Evolutionary conservation across 2,797 vertebrate species (phyloP).

Genomic region (Tiaroga cobitis): DNA sequence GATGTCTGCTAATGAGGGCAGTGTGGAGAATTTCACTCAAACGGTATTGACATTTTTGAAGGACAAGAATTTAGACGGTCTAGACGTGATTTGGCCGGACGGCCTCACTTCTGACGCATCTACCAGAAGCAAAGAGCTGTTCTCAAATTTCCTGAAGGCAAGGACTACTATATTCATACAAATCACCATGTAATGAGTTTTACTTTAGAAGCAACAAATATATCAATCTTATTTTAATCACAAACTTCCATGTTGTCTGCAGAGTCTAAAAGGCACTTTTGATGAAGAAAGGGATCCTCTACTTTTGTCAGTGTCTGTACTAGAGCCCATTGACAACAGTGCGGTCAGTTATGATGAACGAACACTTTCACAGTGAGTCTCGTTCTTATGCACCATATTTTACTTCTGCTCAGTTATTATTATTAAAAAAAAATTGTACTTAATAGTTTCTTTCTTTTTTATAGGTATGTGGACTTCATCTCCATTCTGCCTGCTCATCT

Average conservation of each 20-base stretch:
- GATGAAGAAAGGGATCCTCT: conserved; percentile 9
- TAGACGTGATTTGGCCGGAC: conserved; percentile 52
- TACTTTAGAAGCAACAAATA: background rate
- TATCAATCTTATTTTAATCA: background rate
- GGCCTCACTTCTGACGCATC: conserved; percentile 13
- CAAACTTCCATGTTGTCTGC: background rate
- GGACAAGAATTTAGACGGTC: conserved; percentile 55
- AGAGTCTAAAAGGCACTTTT: conserved; percentile 29
- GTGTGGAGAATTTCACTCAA: conserved; percentile 26
- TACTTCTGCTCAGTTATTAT: background rate
- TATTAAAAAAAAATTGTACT: background rate
- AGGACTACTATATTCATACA: background rate
- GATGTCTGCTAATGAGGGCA: conserved; percentile 25
- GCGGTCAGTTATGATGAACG: background rate
- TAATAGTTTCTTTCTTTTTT: background rate
- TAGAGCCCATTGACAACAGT: background rate
- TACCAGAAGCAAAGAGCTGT: conserved; percentile 17
- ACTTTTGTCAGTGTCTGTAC: conserved; percentile 38
- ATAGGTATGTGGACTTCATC: conserved; percentile 55
- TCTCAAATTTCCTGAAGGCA: conserved; percentile 44
- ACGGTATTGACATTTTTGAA: conserved; percentile 43
- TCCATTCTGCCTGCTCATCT: conserved; percentile 28
- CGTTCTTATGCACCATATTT: background rate
- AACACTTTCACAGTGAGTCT: conserved; percentile 47
- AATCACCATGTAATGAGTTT: background rate